Conservation (phyloP, 1,140 invertebrate genomes). For the Euborellia annulipes region DNA sequence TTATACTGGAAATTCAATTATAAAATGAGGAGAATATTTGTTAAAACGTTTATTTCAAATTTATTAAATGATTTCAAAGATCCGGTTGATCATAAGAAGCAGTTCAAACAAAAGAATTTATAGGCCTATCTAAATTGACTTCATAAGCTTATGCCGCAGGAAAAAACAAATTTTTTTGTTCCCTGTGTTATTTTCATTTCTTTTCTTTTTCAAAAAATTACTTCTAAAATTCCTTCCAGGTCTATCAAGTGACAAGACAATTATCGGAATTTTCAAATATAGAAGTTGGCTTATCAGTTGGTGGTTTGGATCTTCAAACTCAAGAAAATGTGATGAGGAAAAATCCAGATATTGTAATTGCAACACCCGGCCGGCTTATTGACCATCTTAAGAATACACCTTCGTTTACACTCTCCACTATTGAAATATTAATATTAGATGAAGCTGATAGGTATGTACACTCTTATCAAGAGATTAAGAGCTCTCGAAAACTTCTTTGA, state of each 20-base stretch:
- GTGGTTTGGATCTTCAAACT: conserved; percentile 68
- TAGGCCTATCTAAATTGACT: no score
- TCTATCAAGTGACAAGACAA: conserved; percentile 85
- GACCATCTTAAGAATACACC: conserved; percentile 95
- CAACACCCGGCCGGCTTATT: conserved; percentile 92
- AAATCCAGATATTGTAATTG: conserved; percentile 93
- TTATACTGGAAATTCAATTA: no score
- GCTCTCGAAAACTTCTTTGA: not conserved
- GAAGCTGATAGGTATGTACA: conserved; percentile 74
- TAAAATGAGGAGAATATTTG: no score
- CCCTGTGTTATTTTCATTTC: no score
- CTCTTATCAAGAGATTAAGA: not conserved
- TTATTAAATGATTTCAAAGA: no score
- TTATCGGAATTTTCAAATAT: conserved; percentile 74
- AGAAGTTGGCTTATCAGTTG: conserved; percentile 68
- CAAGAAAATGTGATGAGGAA: conserved; percentile 72
- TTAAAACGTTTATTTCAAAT: no score
- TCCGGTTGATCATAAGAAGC: no score
- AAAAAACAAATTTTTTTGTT: no score
- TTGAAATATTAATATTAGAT: conserved; percentile 90
- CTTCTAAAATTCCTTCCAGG: conserved; percentile 32
- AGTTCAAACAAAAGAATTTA: no score
- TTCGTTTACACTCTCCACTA: conserved; percentile 72
- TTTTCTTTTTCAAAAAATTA: no score
- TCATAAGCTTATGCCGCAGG: no score